Percentiles rank a stretch among this genome's conserved stretches.
These are phyloP conservation scores for Tethea ocularis DNA, from an alignment of 2,888 invertebrate genomes.

Conservation along the genomic window DNA sequence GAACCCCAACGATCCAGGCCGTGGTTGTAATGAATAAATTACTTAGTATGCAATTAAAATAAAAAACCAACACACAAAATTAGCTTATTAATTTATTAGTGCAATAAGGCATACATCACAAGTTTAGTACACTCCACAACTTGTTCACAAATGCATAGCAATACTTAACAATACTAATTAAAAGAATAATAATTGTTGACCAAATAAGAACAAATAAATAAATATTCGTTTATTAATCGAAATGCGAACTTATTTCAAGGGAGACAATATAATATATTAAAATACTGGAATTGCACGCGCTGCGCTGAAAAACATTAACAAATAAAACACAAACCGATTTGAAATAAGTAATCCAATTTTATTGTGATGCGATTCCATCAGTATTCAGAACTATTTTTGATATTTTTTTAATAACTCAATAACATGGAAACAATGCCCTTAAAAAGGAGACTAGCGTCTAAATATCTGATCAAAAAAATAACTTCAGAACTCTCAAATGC, in stretches of 20 bases:
- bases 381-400: too few relatives aligned
- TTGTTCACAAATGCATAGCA: conserved; percentile 23
- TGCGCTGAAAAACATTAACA: not conserved
- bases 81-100: conserved; percentile 75
- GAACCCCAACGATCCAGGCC: too few relatives aligned
- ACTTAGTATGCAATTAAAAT: conserved; percentile 8
- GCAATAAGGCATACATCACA: conserved; percentile 68
- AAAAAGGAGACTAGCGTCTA: too few relatives aligned
- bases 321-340: not conserved
- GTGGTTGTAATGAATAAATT: too few relatives aligned
- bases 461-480: not conserved
- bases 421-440: too few relatives aligned
- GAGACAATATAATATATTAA: conserved; percentile 17
- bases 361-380: not conserved
- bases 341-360: not conserved
- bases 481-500: too few relatives aligned
- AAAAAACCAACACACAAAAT: conserved; percentile 34
- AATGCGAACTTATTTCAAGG: conserved; percentile 16
- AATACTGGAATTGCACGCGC: conserved; percentile 14
- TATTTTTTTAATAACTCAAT: too few relatives aligned
- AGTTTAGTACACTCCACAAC: conserved; percentile 33
- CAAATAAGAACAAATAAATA: not conserved
- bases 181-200: conserved; percentile 11
- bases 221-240: conserved; percentile 1
- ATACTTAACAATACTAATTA: conserved; percentile 34